Base-by-base conservation (phyloP, 1,140 invertebrate genomes). In the Anoplophora glabripennis region DNA sequence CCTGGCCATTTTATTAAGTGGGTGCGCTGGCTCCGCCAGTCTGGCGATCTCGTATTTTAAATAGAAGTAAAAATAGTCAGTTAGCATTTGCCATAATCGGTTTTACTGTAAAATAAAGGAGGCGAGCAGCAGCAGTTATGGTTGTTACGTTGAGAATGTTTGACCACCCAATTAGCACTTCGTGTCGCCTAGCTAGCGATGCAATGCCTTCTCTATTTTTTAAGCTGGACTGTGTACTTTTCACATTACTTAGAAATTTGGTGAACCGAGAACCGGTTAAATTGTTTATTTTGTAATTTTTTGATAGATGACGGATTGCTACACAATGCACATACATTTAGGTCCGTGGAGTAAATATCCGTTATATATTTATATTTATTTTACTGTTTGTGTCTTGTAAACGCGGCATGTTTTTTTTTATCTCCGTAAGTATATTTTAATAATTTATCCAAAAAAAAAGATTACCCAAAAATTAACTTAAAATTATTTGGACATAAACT, bases 211-310 rank as follows among this genome's bases (percentile, higher is more conserved):
- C 41, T 57, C 52, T 57, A 54, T 51, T 62, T 60, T 59, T 57
- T 52, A 59, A 35, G 34, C 34, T 46, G 21, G 14, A 15, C n/a
- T 65, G 63, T 65, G 63, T 65, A 57, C 59, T 61, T 65, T 65
- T 65, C 59, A 65, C 57, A 65, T 65, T 65, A 65, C 48, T 41
- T 48, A 14, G 51, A 58, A 65, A 57, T 65, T 65, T 59, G 56
- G 63, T 55, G 49, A 57, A 64, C 41, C 42, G 47, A 44, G 44
- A 64, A 64, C 62, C 62, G 62, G 62, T 64, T 59, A 41, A 47
- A 21, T 33, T 49, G 52, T 61, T 61, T 37, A 37, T 55, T 55
- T 47, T 28, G 52, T 61, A 53, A 61, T 61, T 61, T 55, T 54
- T 61, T 46, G 33, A 38, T 18, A 40, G 2, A 38, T 15, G 14